These are phyloP conservation scores for Leucophenga maculata DNA, from an alignment of 2,888 invertebrate genomes.

Conservation along the genomic window DNA sequence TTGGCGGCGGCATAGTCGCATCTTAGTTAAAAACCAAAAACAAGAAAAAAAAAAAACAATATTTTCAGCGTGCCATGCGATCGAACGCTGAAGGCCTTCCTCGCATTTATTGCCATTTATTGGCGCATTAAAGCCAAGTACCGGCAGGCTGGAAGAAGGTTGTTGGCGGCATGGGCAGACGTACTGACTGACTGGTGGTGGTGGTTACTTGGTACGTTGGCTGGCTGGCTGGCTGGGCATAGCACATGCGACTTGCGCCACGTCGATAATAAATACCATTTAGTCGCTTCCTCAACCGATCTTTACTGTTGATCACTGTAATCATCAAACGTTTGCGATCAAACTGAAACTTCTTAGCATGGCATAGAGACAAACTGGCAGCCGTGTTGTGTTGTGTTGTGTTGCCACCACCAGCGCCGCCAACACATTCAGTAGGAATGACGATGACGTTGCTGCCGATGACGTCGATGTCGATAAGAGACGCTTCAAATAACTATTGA, in stretches of 20 bases:
- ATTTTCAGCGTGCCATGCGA: too few relatives aligned
- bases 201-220: not conserved
- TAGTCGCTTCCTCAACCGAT: conserved; percentile 18
- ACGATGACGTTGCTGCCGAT: not conserved
- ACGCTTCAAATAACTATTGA: conserved; percentile 16
- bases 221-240: not conserved
- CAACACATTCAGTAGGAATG: not conserved
- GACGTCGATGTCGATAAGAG: conserved; percentile 6
- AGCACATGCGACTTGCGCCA: conserved; percentile 18
- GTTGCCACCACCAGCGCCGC: not conserved
- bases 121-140: conserved; percentile 17
- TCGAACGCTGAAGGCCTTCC: too few relatives aligned
- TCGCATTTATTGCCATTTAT: conserved; percentile 12
- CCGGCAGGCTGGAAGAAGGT: not conserved
- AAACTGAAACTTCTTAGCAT: too few relatives aligned
- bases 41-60: too few relatives aligned
- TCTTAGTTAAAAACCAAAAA: too few relatives aligned
- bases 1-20: not conserved
- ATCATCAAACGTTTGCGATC: conserved; percentile 3
- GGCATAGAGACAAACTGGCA: too few relatives aligned
- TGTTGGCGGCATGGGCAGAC: conserved; percentile 2
- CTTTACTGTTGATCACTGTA: conserved; percentile 21
- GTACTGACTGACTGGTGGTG: conserved; percentile 7
- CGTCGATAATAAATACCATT: conserved; percentile 23
- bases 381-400: too few relatives aligned